Percentiles rank a stretch among this genome's conserved stretches.
These are phyloP conservation scores for Microplitis deprimator DNA, from an alignment of 2,888 invertebrate genomes.

Conservation along the genomic window DNA sequence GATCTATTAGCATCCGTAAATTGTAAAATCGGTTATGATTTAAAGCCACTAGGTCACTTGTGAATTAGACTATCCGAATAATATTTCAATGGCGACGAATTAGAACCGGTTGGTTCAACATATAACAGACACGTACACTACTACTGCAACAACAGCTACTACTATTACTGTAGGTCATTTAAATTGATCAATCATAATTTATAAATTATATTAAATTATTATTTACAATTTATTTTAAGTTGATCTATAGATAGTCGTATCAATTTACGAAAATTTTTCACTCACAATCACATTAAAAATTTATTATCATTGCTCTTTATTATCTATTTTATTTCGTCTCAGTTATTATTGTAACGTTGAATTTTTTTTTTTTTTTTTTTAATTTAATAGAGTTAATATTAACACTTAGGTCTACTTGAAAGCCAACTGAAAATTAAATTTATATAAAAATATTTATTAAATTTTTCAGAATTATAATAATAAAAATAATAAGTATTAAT, in stretches of 20 bases:
- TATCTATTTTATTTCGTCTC: no score
- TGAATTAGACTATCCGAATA: constrained; percentile 14
- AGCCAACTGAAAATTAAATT: no score
- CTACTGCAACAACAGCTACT: no score
- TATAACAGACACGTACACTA: constrained; percentile 22
- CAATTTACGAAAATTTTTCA: background rate
- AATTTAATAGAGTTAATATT: no score
- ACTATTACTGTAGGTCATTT: background rate
- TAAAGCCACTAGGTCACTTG: constrained; percentile 37
- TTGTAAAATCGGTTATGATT: constrained; percentile 21
- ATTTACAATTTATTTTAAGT: background rate
- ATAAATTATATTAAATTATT: background rate
- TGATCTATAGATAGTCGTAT: background rate
- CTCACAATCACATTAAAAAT: no score
- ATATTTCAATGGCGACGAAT: constrained; percentile 31
- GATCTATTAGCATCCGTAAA: background rate
- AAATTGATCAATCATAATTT: background rate
- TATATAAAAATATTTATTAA: no score
- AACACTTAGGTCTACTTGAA: no score
- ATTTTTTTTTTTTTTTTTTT: no score
- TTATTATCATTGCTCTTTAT: no score
- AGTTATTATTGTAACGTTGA: no score
- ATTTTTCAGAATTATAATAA: background rate
- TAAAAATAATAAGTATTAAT: background rate
- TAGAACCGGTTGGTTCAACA: constrained; percentile 35